Conservation (phyloP, 2,888 invertebrate species). For the Mythimna impura region DNA sequence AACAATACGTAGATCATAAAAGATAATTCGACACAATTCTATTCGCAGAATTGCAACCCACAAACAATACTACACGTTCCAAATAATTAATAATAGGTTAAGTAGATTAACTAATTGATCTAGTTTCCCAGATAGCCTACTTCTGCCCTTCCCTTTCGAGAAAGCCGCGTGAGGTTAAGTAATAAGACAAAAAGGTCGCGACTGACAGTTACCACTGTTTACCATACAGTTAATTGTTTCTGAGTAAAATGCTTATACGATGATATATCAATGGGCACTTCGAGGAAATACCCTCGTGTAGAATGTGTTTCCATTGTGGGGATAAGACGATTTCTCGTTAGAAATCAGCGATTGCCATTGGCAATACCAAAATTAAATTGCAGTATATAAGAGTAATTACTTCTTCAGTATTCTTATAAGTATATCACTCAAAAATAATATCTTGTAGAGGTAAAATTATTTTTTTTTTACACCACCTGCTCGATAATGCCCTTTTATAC, state of each 20-base stretch:
- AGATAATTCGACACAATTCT: background rate
- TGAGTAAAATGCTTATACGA: constrained; percentile 33
- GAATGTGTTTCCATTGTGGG: constrained; percentile 49
- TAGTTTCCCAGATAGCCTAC: constrained; percentile 29
- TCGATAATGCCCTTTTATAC: no score
- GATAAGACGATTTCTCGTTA: background rate
- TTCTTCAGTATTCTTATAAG: no score
- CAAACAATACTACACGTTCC: background rate
- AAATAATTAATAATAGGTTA: constrained; percentile 5
- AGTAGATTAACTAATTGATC: constrained; percentile 34
- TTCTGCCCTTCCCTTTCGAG: constrained; percentile 42
- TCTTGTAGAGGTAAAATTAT: no score
- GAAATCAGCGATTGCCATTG: background rate
- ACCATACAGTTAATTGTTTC: constrained; percentile 53
- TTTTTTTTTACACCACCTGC: no score
- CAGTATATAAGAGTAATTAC: no score
- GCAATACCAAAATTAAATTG: no score
- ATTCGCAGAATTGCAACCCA: constrained; percentile 3
- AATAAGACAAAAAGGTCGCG: constrained; percentile 35
- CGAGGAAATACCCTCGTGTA: constrained; percentile 55
- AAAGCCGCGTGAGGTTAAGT: constrained; percentile 40
- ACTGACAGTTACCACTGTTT: constrained; percentile 26
- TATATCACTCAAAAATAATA: no score
- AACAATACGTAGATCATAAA: background rate
- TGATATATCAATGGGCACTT: constrained; percentile 41